phyloP scores from a whole-genome alignment of 2,113 vertebrate genomes.

The Lutjanus erythropterus region DNA sequence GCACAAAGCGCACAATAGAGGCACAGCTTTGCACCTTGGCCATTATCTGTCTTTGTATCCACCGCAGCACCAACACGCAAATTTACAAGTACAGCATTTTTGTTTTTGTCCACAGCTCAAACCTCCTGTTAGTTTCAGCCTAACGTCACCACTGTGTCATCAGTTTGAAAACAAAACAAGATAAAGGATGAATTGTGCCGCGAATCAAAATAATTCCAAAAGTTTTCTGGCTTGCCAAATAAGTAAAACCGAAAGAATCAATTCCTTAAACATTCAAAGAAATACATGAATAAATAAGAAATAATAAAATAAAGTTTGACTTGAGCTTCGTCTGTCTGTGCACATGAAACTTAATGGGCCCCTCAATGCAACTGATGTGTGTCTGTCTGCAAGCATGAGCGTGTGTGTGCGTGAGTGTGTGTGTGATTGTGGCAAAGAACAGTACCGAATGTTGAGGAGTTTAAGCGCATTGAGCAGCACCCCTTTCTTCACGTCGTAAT shows the following conservation, averaged over 20 bases:
- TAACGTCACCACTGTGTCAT: constrained; percentile 39
- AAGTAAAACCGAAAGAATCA: constrained; percentile 38
- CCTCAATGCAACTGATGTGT: constrained; percentile 27
- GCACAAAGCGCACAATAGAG: constrained; percentile 46
- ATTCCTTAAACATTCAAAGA: constrained; percentile 58
- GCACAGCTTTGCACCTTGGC: constrained; percentile 42
- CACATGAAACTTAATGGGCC: constrained; percentile 47
- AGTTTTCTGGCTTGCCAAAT: constrained; percentile 39
- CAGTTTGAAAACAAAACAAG: constrained; percentile 36
- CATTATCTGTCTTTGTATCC: constrained; percentile 55
- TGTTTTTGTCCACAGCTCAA: constrained; percentile 40
- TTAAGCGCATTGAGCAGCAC: constrained; percentile 94
- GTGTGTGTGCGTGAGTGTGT: constrained; percentile 20
- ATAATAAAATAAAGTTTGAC: constrained; percentile 26
- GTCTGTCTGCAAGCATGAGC: constrained; percentile 1
- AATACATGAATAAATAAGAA: not conserved
- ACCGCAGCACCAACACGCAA: constrained; percentile 33
- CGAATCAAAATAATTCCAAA: constrained; percentile 47
- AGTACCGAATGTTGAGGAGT: constrained; percentile 95
- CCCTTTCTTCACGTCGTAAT: constrained; percentile 97
- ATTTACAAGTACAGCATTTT: constrained; percentile 43
- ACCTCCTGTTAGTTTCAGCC: constrained; percentile 31
- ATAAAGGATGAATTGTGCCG: constrained; percentile 17
- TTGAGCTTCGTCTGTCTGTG: constrained; percentile 29
- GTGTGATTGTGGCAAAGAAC: constrained; percentile 4